These are phyloP conservation scores for Papilio helenus DNA, from an alignment of 1,140 invertebrate species.

Conservation along the genomic window DNA sequence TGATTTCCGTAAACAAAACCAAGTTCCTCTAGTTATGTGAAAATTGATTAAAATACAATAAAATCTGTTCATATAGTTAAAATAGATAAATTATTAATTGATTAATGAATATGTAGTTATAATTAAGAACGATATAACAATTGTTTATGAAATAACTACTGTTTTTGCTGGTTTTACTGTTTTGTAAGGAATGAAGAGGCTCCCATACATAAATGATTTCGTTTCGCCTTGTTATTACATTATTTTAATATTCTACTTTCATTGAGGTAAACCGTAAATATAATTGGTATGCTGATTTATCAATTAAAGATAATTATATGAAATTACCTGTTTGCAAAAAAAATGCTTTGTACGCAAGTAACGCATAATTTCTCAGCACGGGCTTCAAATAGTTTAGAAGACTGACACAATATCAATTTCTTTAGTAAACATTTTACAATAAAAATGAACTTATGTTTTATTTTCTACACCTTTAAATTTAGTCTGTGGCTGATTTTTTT, in stretches of 20 bases:
- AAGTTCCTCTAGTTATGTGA: slow-evolving; percentile 3
- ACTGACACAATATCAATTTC: no score
- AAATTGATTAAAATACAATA: slow-evolving; percentile 2
- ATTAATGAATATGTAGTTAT: not conserved
- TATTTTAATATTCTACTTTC: no score
- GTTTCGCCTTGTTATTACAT: not conserved
- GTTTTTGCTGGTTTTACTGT: not conserved
- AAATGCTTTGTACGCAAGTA: no score
- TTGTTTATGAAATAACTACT: not conserved
- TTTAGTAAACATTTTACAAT: no score
- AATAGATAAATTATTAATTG: not conserved
- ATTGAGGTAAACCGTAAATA: no score
- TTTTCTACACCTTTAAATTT: no score
- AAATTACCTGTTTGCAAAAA: not conserved
- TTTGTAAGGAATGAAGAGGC: no score
- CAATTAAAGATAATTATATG: not conserved
- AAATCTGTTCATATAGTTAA: not conserved
- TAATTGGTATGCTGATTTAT: not conserved
- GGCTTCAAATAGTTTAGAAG: no score
- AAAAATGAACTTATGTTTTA: no score
- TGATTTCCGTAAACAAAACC: not conserved
- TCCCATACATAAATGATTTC: not conserved
- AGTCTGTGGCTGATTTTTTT: not conserved
- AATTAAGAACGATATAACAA: not conserved
- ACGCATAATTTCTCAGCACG: no score